Evolutionary conservation across 2,113 vertebrate genomes (phyloP), one percentile per base, ranked within the genome.

Genomic region (Thryonomys swinderianus): DNA sequence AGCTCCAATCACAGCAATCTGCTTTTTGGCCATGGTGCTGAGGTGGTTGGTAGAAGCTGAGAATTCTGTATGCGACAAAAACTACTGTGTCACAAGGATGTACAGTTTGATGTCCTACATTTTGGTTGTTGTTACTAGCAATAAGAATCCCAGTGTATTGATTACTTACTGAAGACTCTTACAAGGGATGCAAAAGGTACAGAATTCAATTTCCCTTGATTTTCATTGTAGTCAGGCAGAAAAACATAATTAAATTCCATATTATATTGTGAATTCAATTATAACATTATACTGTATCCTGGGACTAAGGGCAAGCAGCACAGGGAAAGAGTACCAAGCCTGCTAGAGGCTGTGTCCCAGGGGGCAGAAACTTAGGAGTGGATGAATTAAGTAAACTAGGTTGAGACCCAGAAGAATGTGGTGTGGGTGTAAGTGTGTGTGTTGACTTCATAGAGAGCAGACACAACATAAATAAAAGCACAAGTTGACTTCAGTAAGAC

Each of bases 1-100:
- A 4, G 96, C 98, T 90, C 98, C 98, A 21, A 99, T 96, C 62
- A 99, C 97, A 1, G 98, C 98, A 34, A 99, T 96, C 23, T 97
- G 27, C 88, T 85, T 97, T 88, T 81, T 95, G 21, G 66, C 61
- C 96, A 94, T 96, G 45, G 3, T 17, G 59, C 32, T n/a, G 61
- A 14, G 12, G 37, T 34, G 59, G 7, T 32, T 18, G 27, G 13
- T 11, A 30, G 51, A 61, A 59, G 37, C 7, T 5, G 14, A 82
- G 48, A 86, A 27, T 21, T 78, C 45, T 13, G 45, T 7, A 40
- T 51, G 14, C 8, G 67, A 51, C 5, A 34, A 73, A 67, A 92
- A 62, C 11, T 53, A 57, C 61, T n/a, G 69, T 71, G 42, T 62
- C 45, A 30, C 7, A 48, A 34, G 66, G n/a, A 21, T 37, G 23